phyloP scores from a whole-genome alignment of 92 coral and sea anemone species.

The Zoanthus gigantus region DNA sequence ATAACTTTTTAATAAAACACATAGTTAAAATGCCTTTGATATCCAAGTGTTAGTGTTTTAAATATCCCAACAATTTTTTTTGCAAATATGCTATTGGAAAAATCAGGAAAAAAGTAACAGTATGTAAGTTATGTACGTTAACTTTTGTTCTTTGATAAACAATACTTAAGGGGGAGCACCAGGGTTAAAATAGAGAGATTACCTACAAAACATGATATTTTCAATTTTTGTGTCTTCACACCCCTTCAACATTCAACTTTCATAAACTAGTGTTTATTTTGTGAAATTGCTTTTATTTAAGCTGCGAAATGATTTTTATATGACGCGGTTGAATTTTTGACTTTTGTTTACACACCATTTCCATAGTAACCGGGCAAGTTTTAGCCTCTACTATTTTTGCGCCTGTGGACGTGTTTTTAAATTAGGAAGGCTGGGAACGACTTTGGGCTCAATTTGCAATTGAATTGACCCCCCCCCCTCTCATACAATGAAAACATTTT shows the following conservation, averaged over 20 bases:
- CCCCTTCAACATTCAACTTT: slow-evolving; percentile 2
- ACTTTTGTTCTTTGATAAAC: no score
- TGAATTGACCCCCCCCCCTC: not conserved
- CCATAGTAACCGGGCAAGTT: not conserved
- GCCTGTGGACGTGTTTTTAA: not conserved
- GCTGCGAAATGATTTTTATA: not conserved
- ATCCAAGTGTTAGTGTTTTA: no score
- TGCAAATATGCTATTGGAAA: no score
- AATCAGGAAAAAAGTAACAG: no score
- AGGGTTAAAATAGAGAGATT: not conserved
- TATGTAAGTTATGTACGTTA: no score
- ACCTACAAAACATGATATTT: not conserved
- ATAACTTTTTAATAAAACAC: no score
- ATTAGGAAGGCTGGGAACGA: not conserved
- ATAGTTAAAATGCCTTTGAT: no score
- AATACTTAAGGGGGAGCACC: no score
- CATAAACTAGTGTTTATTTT: not conserved
- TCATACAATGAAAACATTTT: not conserved
- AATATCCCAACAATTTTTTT: no score
- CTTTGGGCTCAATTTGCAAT: slow-evolving; percentile 1
- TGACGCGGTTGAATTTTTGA: not conserved
- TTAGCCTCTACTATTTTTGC: slow-evolving; percentile 1
- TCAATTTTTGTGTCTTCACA: not conserved
- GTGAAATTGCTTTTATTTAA: not conserved
- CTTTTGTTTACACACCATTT: not conserved